Base-by-base conservation (phyloP, 1,140 invertebrate species). In the Mylabris phalerata region DNA sequence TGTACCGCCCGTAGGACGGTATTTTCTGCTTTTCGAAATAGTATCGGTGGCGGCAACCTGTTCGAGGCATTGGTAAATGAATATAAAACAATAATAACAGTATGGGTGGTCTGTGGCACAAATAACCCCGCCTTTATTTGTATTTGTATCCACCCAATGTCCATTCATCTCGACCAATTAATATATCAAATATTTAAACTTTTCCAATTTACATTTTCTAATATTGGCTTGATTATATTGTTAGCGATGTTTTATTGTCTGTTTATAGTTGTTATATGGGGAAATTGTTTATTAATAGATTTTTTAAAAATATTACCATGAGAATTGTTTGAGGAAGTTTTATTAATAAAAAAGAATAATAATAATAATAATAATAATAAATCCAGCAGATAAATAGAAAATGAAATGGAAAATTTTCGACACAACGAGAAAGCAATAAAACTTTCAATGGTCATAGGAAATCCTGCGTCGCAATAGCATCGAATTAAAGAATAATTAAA, bases 401-500 rank as follows among this genome's bases (percentile, higher is more conserved):
- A 42, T 42, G n/a, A 9, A 42, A 42, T 42, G 11, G 41, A 42
- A 11, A n/a, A 42, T 10, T n/a, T 11, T 42, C 11, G 9, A n/a
- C 5, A 42, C 41, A 32, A 32, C 32, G 44, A 45, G 60, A 59
- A 61, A 61, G 64, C 59, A 65, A 65, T 62, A 62, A 65, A 67
- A 67, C 50, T 65, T 65, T 63, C 60, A 66, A 48, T 55, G 45
- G 32, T 32, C 32, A 40, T 49, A 63, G 55, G 43, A 58, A 56
- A 57, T 59, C 52, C 44, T 57, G 54, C 59, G 57, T 67, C 60
- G 64, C 66, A 67, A 67, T 67, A 67, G 64, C 64, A 62, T 66
- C 66, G 59, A 67, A 67, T 67, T 67, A 67, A 67, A 67, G 66
- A 67, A 67, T 67, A 67, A 67, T 67, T 66, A 67, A 67, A 67